phyloP scores from a whole-genome alignment of 2,888 invertebrate species.

The Aphidoletes aphidimyza region DNA sequence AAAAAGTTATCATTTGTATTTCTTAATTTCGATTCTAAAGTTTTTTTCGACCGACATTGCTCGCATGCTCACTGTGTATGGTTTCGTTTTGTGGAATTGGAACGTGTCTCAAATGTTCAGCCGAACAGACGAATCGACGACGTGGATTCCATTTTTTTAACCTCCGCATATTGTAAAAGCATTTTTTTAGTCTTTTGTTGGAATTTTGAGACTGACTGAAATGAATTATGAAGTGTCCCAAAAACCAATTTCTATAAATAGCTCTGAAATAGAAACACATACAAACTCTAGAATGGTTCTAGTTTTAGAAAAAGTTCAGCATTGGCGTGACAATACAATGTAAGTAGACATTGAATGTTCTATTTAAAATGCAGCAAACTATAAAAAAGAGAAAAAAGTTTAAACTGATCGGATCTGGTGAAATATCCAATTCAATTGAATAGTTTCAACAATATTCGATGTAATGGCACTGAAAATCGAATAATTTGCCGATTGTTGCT shows the following conservation, averaged over 20 bases:
- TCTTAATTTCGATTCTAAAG: not conserved
- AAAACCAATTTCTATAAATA: not conserved
- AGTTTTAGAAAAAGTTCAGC: not conserved
- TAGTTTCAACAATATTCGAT: conserved; percentile 23
- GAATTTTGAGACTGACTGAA: not conserved
- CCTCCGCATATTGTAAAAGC: not conserved
- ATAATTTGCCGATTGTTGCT: not conserved
- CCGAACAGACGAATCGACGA: not conserved
- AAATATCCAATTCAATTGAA: too few relatives aligned
- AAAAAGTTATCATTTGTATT: not conserved
- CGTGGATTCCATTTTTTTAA: not conserved
- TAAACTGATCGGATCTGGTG: too few relatives aligned
- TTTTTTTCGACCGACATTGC: not conserved
- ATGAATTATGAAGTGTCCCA: not conserved
- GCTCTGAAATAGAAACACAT: not conserved
- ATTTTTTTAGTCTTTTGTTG: not conserved
- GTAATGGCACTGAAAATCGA: conserved; percentile 36
- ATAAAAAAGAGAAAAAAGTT: too few relatives aligned
- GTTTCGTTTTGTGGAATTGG: conserved; percentile 12
- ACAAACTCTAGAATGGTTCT: not conserved
- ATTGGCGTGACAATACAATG: not conserved
- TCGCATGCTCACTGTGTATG: not conserved
- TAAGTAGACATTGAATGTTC: not conserved
- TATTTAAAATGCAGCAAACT: too few relatives aligned
- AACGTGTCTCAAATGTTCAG: conserved; percentile 31